Conservation (phyloP, 2,888 invertebrate genomes). For the Ryuthela nishihirai region DNA sequence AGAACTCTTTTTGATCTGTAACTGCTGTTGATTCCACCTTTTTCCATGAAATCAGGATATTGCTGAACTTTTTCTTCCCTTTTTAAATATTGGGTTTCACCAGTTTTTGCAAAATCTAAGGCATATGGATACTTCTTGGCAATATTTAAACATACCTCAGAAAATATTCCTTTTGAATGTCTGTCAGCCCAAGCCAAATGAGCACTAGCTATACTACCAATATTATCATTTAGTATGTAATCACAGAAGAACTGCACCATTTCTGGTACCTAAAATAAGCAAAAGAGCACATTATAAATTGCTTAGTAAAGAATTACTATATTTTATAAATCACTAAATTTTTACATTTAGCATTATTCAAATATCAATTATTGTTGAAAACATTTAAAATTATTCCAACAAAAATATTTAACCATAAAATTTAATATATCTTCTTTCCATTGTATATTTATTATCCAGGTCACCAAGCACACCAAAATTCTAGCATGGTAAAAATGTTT, state of each 20-base stretch:
- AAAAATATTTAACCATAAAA: too few relatives aligned
- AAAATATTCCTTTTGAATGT: slow-evolving; percentile 43
- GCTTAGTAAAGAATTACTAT: not conserved
- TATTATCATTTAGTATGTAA: slow-evolving; percentile 48
- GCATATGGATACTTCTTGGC: slow-evolving; percentile 43
- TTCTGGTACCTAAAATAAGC: slow-evolving; percentile 39
- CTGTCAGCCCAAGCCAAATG: slow-evolving; percentile 48
- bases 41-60: slow-evolving; percentile 44
- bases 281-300: not conserved
- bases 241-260: slow-evolving; percentile 49
- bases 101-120: slow-evolving; percentile 51
- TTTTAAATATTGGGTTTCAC: slow-evolving; percentile 41
- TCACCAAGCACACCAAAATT: too few relatives aligned
- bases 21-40: slow-evolving; percentile 38
- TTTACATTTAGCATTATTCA: too few relatives aligned
- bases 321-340: not conserved
- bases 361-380: too few relatives aligned
- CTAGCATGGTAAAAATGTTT: too few relatives aligned
- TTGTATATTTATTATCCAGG: too few relatives aligned
- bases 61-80: slow-evolving; percentile 20
- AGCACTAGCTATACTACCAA: slow-evolving; percentile 47
- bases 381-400: too few relatives aligned
- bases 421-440: too few relatives aligned
- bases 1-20: slow-evolving; percentile 46
- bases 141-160: slow-evolving; percentile 41